Percentiles rank a stretch among this genome's conserved stretches.
Evolutionary conservation across 35 echinoderm and acorn worm genomes (phyloP).

Genomic region (Lytechinus pictus): DNA sequence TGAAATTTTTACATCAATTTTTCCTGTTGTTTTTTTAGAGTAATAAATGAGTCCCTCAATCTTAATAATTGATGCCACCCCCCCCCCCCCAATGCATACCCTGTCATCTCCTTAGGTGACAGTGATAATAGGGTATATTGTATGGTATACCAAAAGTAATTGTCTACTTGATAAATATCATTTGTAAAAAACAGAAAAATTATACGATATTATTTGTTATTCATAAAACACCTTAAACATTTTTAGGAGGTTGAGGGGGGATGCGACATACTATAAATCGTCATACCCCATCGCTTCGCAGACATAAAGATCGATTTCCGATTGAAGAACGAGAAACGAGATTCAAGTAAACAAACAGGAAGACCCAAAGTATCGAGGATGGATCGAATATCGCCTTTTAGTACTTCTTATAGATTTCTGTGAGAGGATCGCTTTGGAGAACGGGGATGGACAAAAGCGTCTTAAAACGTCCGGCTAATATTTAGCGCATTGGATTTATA

Average conservation of each 20-base stretch:
- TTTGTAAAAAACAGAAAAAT: no score
- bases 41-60: no score
- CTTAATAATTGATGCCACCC: no score
- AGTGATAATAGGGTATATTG: no score
- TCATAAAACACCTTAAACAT: background rate
- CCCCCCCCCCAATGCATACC: no score
- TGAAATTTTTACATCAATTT: no score
- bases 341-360: background rate
- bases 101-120: no score
- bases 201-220: no score
- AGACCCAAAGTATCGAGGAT: background rate
- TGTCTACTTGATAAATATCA: no score
- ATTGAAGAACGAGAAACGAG: background rate
- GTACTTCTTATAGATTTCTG: background rate
- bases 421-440: background rate
- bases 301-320: constrained; percentile 1
- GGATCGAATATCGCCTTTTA: background rate
- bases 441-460: background rate
- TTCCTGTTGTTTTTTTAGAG: no score
- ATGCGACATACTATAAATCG: background rate
- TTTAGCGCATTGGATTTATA: constrained; percentile 8
- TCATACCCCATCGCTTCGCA: background rate
- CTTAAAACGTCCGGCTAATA: constrained; percentile 3
- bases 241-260: background rate
- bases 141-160: no score